Conservation (phyloP, 2,113 vertebrate genomes). For the Vimba vimba region DNA sequence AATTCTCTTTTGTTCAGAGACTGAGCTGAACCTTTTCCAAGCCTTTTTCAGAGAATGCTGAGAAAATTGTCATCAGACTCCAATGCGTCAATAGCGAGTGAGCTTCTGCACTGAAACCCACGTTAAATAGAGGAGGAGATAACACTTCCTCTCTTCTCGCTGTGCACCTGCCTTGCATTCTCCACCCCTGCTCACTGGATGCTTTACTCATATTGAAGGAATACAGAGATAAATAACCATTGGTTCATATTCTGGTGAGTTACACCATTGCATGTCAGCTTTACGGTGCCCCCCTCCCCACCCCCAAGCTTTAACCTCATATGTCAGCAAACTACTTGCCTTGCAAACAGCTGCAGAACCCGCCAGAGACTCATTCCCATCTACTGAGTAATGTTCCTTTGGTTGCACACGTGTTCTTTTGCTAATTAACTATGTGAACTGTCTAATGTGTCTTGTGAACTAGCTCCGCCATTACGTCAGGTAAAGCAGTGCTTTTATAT, state of each 20-base stretch:
- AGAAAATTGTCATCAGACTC: background rate
- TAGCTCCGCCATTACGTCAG: background rate
- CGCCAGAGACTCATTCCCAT: slow-evolving; percentile 31
- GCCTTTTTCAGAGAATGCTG: background rate
- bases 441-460: background rate
- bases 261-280: slow-evolving; percentile 4
- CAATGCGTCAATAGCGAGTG: background rate
- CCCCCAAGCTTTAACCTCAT: slow-evolving; percentile 17
- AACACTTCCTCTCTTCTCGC: background rate
- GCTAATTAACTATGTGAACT: slow-evolving; percentile 25
- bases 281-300: background rate
- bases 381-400: slow-evolving; percentile 16
- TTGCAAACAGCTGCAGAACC: slow-evolving; percentile 21
- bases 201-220: background rate
- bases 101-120: slow-evolving; percentile 20
- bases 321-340: slow-evolving; percentile 31
- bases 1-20: too few species aligned
- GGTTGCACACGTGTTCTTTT: slow-evolving; percentile 14
- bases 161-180: background rate
- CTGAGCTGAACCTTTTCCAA: background rate
- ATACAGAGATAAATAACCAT: slow-evolving; percentile 1
- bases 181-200: background rate
- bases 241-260: slow-evolving; percentile 8
- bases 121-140: background rate
- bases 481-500: slow-evolving; percentile 9